phyloP scores from a whole-genome alignment of 2,888 invertebrate genomes.

The Drosophila neonasuta region DNA sequence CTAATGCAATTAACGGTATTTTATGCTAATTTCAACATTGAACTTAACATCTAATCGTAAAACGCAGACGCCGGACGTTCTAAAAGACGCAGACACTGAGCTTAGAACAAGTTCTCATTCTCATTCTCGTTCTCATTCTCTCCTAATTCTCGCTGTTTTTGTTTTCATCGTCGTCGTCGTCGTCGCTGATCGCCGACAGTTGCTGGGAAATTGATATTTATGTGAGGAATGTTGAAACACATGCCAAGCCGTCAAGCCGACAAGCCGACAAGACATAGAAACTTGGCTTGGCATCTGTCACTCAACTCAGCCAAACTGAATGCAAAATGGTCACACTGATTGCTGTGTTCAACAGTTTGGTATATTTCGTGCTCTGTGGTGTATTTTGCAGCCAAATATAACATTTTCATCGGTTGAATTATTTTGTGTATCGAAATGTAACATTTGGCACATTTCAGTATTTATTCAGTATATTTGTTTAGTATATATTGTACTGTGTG shows the following conservation, averaged over 20 bases:
- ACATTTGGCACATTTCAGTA: no score
- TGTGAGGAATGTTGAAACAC: conserved; percentile 43
- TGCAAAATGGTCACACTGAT: conserved; percentile 12
- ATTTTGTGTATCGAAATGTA: no score
- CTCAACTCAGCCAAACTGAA: background rate
- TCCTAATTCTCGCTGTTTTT: conserved; percentile 13
- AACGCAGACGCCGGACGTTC: conserved; percentile 54
- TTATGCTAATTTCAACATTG: conserved; percentile 81
- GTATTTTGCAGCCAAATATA: no score
- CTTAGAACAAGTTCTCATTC: conserved; percentile 43
- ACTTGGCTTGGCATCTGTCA: background rate
- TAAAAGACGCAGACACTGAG: conserved; percentile 47
- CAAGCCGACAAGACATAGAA: no score
- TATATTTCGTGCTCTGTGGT: no score
- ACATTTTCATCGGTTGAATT: no score
- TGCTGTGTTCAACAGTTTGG: no score
- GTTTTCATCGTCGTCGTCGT: background rate
- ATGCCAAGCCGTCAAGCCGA: no score
- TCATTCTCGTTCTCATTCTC: conserved; percentile 3
- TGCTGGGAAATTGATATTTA: conserved; percentile 65
- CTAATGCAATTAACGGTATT: conserved; percentile 80
- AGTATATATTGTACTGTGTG: no score
- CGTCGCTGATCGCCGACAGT: conserved; percentile 3
- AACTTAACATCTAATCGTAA: conserved; percentile 76
- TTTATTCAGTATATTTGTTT: no score